Evolutionary conservation across 2,888 invertebrate genomes (phyloP), one percentile per base, ranked within the genome.

Genomic region (Lordiphosa fenestrarum): DNA sequence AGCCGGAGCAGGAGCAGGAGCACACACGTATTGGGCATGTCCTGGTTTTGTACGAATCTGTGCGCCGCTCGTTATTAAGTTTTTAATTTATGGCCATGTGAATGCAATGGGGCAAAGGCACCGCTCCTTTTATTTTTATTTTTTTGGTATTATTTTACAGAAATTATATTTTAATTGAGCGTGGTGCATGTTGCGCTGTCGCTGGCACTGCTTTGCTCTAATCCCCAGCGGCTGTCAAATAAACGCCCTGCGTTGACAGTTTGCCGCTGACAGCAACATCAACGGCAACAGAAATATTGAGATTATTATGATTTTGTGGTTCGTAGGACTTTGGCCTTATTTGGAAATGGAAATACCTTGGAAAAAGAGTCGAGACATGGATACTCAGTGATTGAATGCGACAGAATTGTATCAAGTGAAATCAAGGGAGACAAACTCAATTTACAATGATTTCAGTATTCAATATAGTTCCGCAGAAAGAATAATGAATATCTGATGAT

Each of bases 61-160:
- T 42, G 71, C 73, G 61, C 71, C 65, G 65, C 82, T 78, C 72
- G 85, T 86, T 87, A 87, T 87, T 87, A 87, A 86, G 85, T 82
- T 85, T 85, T 84, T 80, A 86, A 87, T 88, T 87, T 88, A 88
- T 87, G 84, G 53, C 69, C 76, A 77, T 81, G 77, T 67, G 81
- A 81, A 81, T 59, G 67, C 66, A 63, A 30, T 35, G 66, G 50
- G 46, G 50, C 50, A 49, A 66, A 50, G 50, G 65, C 35, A 55
- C 36, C 23, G 39, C 25, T 46, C 41, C 47, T 36, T 30, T 56
- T 41, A 46, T 15, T 65, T 33, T 44, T 15, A 7, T 4, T 51
- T 68, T 66, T 50, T 52, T 40, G 37, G 51, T 42, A 66, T 46
- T 61, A 66, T 68, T 75, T 60, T 40, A 54, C 50, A 67, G 71